Conservation (phyloP, 2,113 vertebrate genomes). For the Cryptomyrus ogoouensis region DNA sequence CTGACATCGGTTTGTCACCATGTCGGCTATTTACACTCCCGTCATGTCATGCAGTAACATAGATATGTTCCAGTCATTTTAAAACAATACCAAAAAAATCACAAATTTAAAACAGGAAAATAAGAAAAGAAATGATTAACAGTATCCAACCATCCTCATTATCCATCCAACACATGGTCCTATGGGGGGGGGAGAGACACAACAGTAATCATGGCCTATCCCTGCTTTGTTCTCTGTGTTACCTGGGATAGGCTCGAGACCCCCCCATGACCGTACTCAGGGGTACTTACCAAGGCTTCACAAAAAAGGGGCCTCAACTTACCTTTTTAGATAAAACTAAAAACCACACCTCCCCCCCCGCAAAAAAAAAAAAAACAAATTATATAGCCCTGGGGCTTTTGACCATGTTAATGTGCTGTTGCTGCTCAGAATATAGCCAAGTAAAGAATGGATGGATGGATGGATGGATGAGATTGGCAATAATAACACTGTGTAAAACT, state of each 20-base stretch:
- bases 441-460: not conserved
- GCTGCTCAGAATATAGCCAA: not conserved
- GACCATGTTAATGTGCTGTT: no score
- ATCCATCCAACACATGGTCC: not conserved
- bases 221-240: no score
- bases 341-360: no score
- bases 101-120: not conserved
- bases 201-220: no score
- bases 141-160: not conserved
- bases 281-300: no score
- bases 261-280: no score
- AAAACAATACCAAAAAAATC: not conserved
- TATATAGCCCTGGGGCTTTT: no score
- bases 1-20: not conserved
- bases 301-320: no score
- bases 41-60: not conserved
- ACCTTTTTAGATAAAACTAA: no score
- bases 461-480: not conserved
- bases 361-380: no score
- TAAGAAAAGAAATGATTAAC: not conserved
- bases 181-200: not conserved
- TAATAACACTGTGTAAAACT: not conserved
- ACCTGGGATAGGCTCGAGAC: no score
- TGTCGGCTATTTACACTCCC: not conserved
- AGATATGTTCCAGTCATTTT: not conserved